Evolutionary conservation across 2,113 vertebrate genomes (phyloP), one percentile per base, ranked within the genome.

Genomic region (Pseudopipra pipra): DNA sequence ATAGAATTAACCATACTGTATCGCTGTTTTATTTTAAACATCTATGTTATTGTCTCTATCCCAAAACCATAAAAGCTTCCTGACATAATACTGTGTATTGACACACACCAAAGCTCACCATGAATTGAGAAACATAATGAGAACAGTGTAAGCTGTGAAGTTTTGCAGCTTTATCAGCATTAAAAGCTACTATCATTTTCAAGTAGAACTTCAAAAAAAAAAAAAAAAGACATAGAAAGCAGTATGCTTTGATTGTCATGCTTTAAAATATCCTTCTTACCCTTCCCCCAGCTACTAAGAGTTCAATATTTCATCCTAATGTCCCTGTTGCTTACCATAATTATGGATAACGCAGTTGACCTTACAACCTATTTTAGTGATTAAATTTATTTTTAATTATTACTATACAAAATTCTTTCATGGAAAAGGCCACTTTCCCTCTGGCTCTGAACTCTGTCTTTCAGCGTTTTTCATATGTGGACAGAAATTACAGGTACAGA

Each of bases 251-350:
- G 47, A 23, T 75, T 88, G n/a, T 67, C 13, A 1, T 62, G 12
- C 25, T 74, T 85, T 89, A 75, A 89, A 96, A 89, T 79, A 63
- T 71, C 46, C 24, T 89, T 19, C 31, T 74, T 88, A 47, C 9
- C 46, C 31, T 41, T 67, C n/a, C 21, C n/a, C 27, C 28, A 44
- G 21, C 28, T 72, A 56, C 68, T 72, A 90, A 80, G 35, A 79
- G 10, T 67, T 88, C 85, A 75, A 37, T 86, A 72, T 93, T 97
- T 95, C 67, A 96, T 94, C 90, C 97, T 91, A 97, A 94, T 68
- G 20, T 73, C 76, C 49, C 11, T 10, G 35, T 66, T 95, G 54
- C 86, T 90, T 96, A 90, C 49, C 55, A 20, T 88, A 95, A 88
- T 62, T 92, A 61, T n/a, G 44, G 77, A 51, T 72, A 74, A 79